Conservation (phyloP, 2,888 invertebrate genomes). For the Polymixis flavicincta region DNA sequence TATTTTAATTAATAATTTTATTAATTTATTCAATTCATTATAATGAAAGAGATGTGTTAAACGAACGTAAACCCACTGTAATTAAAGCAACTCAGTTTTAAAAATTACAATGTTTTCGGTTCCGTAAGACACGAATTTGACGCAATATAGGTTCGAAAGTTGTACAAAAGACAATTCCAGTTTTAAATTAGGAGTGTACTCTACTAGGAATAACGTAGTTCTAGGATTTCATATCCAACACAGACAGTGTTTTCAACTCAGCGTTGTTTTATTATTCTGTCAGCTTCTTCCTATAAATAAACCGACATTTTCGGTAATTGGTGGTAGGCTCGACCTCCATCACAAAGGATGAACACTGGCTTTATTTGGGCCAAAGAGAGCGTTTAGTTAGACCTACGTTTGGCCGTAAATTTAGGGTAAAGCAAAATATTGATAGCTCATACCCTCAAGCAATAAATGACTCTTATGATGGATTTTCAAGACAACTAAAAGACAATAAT, state of each 20-base stretch:
- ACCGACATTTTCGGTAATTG: constrained; percentile 32
- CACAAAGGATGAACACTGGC: constrained; percentile 31
- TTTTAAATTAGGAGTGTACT: background rate
- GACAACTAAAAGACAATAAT: background rate
- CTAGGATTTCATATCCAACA: background rate
- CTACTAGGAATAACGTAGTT: background rate
- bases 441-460: background rate
- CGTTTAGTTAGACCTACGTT: constrained; percentile 25
- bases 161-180: background rate
- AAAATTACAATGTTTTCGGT: background rate
- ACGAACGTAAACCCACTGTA: background rate
- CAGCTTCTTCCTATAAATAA: constrained; percentile 13
- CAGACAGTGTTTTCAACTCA: background rate
- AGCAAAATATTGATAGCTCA: background rate
- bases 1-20: background rate
- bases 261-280: constrained; percentile 20
- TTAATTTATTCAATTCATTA: background rate
- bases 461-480: background rate
- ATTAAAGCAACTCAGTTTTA: background rate
- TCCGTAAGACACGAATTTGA: background rate
- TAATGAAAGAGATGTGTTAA: background rate
- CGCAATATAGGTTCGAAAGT: background rate
- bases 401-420: constrained; percentile 8
- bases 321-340: constrained; percentile 30
- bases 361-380: constrained; percentile 6